A percentile compares a stretch with the other conserved stretches of the same genome.
phyloP scores from a whole-genome alignment of 2,113 vertebrate genomes.

The Pseudopipra pipra region DNA sequence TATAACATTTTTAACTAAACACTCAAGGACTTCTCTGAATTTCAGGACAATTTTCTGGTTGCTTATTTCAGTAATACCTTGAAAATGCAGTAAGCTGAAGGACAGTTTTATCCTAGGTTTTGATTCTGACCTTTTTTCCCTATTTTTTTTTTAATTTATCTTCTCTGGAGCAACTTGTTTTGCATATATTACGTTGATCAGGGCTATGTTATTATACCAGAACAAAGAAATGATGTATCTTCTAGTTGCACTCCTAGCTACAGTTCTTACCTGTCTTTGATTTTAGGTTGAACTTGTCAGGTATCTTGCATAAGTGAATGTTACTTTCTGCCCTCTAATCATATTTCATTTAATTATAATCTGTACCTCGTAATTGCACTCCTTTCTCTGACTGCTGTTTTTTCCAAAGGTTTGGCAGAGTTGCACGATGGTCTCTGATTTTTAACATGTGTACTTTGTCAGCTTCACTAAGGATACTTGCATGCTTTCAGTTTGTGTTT shows the following conservation, averaged over 20 bases:
- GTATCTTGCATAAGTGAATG: neutral
- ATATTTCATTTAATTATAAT: constrained; percentile 3
- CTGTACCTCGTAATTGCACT: neutral
- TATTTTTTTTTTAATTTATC: neutral
- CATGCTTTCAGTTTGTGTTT: neutral
- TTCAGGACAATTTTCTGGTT: neutral
- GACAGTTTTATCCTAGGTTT: neutral
- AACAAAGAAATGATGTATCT: neutral
- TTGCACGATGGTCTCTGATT: neutral
- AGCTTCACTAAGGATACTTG: neutral
- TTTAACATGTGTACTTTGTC: neutral
- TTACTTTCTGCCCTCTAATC: neutral
- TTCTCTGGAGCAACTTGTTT: neutral
- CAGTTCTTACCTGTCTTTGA: neutral
- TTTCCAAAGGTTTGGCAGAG: neutral
- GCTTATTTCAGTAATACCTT: neutral
- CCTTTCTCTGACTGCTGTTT: neutral
- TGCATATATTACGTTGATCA: neutral
- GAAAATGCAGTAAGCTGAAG: neutral
- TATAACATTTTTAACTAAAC: neutral
- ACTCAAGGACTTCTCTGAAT: neutral
- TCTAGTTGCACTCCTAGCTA: neutral
- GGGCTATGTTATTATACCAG: neutral
- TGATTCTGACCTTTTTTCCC: neutral
- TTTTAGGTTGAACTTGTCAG: neutral